phyloP scores from a whole-genome alignment of 2,113 vertebrate genomes.

The Alethe castanea region DNA sequence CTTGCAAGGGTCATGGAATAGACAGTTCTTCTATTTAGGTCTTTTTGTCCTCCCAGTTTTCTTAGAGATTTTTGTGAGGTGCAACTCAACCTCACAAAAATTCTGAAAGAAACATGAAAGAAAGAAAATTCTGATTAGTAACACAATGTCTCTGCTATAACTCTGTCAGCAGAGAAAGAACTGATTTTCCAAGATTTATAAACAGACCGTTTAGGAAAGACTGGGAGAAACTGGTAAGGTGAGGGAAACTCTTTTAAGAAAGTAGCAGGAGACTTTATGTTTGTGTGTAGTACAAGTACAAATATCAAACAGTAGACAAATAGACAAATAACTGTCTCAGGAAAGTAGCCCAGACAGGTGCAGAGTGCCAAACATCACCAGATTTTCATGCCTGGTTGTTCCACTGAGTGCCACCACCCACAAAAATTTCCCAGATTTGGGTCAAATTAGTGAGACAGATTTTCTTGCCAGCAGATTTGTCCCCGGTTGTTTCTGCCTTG shows the following conservation, averaged over 20 bases:
- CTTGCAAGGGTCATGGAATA: neutral
- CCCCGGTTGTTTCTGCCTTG: neutral
- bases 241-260: neutral
- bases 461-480: neutral
- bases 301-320: neutral
- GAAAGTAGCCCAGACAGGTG: neutral
- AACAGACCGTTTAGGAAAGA: neutral
- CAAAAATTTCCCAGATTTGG: neutral
- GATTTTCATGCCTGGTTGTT: neutral
- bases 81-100: neutral
- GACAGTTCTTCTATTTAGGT: neutral
- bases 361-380: neutral
- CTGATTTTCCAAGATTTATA: neutral
- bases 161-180: neutral
- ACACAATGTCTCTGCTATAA: accelerated
- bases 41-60: neutral
- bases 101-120: neutral
- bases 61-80: neutral
- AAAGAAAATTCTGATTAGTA: neutral
- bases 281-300: neutral
- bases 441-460: neutral
- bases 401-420: neutral
- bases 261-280: accelerated
- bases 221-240: neutral
- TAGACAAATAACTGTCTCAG: neutral